Percentiles rank a stretch among this genome's conserved stretches.
Conservation (phyloP, 2,888 invertebrate genomes). For the Meiosimyza platycephala region DNA sequence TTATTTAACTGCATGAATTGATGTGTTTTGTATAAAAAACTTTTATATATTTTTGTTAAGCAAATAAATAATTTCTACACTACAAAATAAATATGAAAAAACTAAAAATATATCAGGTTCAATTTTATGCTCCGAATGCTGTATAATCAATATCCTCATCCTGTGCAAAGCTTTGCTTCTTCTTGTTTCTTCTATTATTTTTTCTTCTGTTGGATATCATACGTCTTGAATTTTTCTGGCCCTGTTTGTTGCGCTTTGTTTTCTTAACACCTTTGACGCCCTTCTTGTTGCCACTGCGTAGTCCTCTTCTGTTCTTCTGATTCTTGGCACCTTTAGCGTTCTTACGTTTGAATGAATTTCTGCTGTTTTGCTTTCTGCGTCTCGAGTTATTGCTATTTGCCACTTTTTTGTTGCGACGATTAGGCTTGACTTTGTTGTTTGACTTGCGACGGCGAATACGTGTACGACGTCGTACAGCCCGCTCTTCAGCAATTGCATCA, state of each 20-base stretch:
- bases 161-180: not conserved
- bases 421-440: constrained; percentile 40
- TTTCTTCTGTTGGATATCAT: not conserved
- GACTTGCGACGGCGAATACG: constrained; percentile 46
- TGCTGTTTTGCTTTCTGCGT: constrained; percentile 21
- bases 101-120: not conserved
- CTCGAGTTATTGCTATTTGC: constrained; percentile 36
- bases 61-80: no score
- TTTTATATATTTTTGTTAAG: no score
- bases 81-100: not conserved
- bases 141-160: not conserved
- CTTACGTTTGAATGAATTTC: constrained; percentile 22
- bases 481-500: constrained; percentile 44
- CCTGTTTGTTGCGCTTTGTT: not conserved
- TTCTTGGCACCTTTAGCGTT: constrained; percentile 5
- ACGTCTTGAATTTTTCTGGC: not conserved
- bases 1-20: no score
- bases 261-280: not conserved
- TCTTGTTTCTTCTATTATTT: not conserved
- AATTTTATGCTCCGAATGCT: not conserved
- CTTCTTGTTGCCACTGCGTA: constrained; percentile 20
- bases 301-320: not conserved
- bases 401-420: constrained; percentile 38
- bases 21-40: no score
- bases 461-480: constrained; percentile 48